These are phyloP conservation scores for Allochrocebus solatus DNA, from an alignment of 2,797 vertebrate genomes.

Conservation along the genomic window DNA sequence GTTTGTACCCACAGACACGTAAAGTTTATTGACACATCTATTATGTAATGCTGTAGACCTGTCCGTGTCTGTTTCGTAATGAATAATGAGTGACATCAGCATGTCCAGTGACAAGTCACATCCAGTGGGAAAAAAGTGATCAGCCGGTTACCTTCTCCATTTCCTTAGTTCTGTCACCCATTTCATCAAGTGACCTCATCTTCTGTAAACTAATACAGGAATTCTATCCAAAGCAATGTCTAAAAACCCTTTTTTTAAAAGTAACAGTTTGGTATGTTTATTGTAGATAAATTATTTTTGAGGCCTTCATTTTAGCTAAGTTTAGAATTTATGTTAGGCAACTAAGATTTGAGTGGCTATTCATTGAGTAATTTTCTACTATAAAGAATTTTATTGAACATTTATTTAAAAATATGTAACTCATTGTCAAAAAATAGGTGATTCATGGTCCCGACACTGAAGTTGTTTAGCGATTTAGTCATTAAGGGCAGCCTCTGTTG, in stretches of 20 bases:
- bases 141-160: neutral
- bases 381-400: slow-evolving; percentile 46
- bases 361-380: neutral
- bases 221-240: neutral
- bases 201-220: neutral
- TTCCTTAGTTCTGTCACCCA: neutral
- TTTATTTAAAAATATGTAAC: slow-evolving; percentile 47
- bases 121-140: neutral
- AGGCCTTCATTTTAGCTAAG: slow-evolving; percentile 11
- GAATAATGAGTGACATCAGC: neutral
- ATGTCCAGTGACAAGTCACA: neutral
- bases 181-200: neutral
- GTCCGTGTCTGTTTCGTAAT: neutral
- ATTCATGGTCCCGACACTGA: neutral
- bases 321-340: slow-evolving; percentile 31
- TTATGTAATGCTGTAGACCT: neutral
- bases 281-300: neutral
- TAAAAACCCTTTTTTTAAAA: neutral
- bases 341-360: neutral
- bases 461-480: slow-evolving; percentile 49
- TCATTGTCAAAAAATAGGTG: neutral
- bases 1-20: neutral
- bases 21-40: neutral
- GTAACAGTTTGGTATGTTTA: neutral
- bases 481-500: neutral